Evolutionary conservation across 1,140 invertebrate species (phyloP), one percentile per base, ranked within the genome.

Genomic region (Phthorimaea operculella): DNA sequence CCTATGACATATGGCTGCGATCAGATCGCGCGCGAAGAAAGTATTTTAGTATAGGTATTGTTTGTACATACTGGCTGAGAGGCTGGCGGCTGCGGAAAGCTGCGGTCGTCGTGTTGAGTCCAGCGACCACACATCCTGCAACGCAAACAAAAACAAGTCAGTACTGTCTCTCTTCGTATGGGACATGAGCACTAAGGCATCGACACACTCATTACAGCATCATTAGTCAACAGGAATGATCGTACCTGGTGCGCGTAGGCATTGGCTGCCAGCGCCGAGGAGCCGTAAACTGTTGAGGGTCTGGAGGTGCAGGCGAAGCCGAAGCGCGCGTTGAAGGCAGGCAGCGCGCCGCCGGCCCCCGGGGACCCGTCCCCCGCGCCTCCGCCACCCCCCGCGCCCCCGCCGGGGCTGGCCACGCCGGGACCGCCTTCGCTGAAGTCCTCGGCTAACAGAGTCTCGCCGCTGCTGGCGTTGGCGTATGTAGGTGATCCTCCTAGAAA

Each of bases 311-410:
- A 59, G 28, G 66, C 74, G 69, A 75, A 79, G 42, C 75, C 72
- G 70, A 81, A 83, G 53, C 79, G 73, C 52, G 72, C 64, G 64
- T 69, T 81, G 69, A 83, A 81, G 36, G 78, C 68, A 11, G 79
- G 79, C 65, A 83, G 69, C 48, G 77, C 62, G 57, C 79, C 77
- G 21, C 70, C 71, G 11, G 28, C 50, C 15, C 42, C 62, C 42
- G 50, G 63, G 17, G 55, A 55, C 21, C 52, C 63, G 16, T 52
- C 61, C 21, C 45, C 72, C 33, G 58, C 65, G 33, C 56, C 65
- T 36, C 33, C 58, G 50, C 10, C 48, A 33, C 50, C 21, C 58
- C 51, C 21, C 53, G 49, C 59, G 17, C 18, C 45, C 54, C 21
- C 36, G 59, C 51, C 54, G 57, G 33, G 28, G 45, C n/a, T 11